These are phyloP conservation scores for Tragelaphus eurycerus DNA, from an alignment of 2,797 vertebrate genomes.

Conservation along the genomic window DNA sequence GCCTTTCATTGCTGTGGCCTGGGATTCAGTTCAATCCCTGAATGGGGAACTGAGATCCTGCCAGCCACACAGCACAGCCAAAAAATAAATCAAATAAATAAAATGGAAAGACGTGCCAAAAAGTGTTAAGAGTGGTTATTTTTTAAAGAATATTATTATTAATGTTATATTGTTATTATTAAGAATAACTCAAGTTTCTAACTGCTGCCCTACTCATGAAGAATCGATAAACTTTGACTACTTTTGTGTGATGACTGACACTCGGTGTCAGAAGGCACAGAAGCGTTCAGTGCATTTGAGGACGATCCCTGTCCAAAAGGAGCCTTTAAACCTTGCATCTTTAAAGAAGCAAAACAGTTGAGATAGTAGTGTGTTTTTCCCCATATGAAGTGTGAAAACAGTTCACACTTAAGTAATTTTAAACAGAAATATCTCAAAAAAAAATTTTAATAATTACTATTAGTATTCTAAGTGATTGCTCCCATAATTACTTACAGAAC, in stretches of 20 bases:
- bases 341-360: not conserved
- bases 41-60: not conserved
- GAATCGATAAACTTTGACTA: not conserved
- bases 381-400: not conserved
- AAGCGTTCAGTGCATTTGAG: not conserved
- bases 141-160: not conserved
- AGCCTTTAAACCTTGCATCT: not conserved
- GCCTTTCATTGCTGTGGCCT: not conserved
- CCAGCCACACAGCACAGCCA: not conserved
- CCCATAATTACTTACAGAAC: not conserved
- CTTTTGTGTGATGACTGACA: not conserved
- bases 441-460: not conserved
- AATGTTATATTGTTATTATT: not conserved
- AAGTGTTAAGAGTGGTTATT: not conserved
- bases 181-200: not conserved
- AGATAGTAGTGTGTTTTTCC: not conserved
- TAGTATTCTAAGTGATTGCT: not conserved
- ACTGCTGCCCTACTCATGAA: not conserved
- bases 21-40: not conserved
- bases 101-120: not conserved
- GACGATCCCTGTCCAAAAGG: not conserved
- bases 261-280: not conserved
- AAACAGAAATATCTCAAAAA: slow-evolving; percentile 23
- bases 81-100: not conserved
- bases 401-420: slow-evolving; percentile 14